Evolutionary conservation across 2,888 invertebrate species (phyloP), one percentile per base, ranked within the genome.

Genomic region (Prostheceraeus crozeri): DNA sequence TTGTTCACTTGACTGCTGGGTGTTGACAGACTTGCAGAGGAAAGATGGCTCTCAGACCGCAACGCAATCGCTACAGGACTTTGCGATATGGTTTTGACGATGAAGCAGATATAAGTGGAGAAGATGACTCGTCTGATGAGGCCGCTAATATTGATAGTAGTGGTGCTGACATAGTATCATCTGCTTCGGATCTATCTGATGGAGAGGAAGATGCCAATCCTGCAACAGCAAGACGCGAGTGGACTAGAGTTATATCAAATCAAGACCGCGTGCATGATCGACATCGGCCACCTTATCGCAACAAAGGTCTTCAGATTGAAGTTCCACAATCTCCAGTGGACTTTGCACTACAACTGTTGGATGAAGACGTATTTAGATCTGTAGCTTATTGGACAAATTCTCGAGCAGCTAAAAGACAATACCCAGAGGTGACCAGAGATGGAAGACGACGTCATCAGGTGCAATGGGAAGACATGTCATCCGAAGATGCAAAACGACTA

Each of bases 401-500:
- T 40, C 40, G n/a, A 40, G 40, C 40, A 40, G 40, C 14, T 40
- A 40, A 40, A 40, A 8, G 40, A n/a, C 40, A 40, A 21, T 40
- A 40, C 40, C 40, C 40, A 40, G 40, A 40, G 19, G 16, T 40
- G 4, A 40, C 40, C 16, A 40, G 40, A 40, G 40, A 40, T 40
- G 40, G 40, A 40, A 40, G n/a, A 40, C 40, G 40, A 40, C n/a
- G 40, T 40, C 40, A 40, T 40, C 40, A 40, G 40, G n/a, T 40
- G 40, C 40, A 40, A 21, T 40, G 40, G 40, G 40, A 40, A 21
- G 19, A 8, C 4, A 40, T 40, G 40, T 40, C 40, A 40, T 40
- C 40, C n/a, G 40, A 40, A 21, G n/a, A 40, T 40, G 40, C 40
- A 40, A 40, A 40, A 40, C 40, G n/a, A 16, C 19, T 40, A 40